These are phyloP conservation scores for Ganaspis brasiliensis DNA, from an alignment of 2,888 invertebrate genomes.

Conservation along the genomic window DNA sequence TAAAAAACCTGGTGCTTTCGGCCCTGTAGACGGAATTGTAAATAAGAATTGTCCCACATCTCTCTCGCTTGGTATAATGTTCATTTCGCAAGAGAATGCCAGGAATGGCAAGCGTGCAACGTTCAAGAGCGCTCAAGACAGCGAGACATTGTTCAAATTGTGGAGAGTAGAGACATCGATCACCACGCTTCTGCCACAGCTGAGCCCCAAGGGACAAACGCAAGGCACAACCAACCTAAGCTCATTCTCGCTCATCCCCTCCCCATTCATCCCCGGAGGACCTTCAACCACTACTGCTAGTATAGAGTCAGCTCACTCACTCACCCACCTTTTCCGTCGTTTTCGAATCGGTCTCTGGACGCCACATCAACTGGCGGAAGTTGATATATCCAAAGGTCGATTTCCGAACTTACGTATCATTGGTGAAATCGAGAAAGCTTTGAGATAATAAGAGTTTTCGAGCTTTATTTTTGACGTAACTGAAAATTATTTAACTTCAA, in stretches of 20 bases:
- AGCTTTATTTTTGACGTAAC: not conserved
- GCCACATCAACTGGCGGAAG: conserved; percentile 54
- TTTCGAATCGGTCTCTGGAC: conserved; percentile 52
- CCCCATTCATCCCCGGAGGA: conserved; percentile 24
- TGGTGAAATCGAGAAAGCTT: not conserved
- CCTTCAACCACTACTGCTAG: conserved; percentile 45
- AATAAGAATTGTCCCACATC: conserved; percentile 71
- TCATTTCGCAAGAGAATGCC: conserved; percentile 72
- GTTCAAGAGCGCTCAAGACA: conserved; percentile 59
- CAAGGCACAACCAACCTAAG: conserved; percentile 61
- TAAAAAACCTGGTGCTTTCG: conserved; percentile 13
- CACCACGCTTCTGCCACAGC: conserved; percentile 69
- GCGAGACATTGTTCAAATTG: conserved; percentile 77
- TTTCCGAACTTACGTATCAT: conserved; percentile 35
- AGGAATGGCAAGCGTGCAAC: conserved; percentile 66
- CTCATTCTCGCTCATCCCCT: conserved; percentile 56
- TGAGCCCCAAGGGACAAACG: conserved; percentile 71
- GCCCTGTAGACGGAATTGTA: conserved; percentile 67
- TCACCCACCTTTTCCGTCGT: conserved; percentile 55
- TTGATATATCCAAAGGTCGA: conserved; percentile 54
- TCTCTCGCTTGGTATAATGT: conserved; percentile 68
- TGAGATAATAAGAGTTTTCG: not conserved
- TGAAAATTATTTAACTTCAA: not conserved
- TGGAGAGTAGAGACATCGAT: conserved; percentile 76
- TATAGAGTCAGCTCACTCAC: conserved; percentile 49